Percentiles rank a stretch among this genome's conserved stretches.
Conservation (phyloP, 2,797 vertebrate genomes). For the Mus spretus region DNA sequence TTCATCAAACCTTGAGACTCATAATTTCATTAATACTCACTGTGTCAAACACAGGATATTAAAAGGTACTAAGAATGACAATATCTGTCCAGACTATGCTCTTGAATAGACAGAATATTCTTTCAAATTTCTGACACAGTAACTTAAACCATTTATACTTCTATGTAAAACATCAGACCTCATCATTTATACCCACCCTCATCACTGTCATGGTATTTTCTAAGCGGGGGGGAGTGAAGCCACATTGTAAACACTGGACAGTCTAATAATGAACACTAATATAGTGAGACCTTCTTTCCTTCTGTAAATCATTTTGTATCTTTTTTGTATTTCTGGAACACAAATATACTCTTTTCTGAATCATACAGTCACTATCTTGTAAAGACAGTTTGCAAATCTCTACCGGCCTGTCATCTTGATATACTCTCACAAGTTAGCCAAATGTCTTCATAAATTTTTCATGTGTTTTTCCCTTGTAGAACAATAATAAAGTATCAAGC, state of each 20-base stretch:
- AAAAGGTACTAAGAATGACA: background rate
- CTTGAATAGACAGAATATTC: background rate
- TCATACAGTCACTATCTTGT: background rate
- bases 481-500: background rate
- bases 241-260: background rate
- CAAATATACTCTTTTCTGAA: background rate
- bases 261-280: background rate
- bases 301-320: background rate
- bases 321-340: background rate
- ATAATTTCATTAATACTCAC: background rate
- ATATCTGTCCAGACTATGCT: background rate
- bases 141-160: background rate
- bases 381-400: background rate
- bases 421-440: background rate
- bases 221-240: fast-evolving
- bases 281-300: background rate
- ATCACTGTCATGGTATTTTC: background rate
- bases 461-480: background rate
- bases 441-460: background rate
- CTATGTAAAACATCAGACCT: background rate
- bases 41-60: background rate
- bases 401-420: background rate
- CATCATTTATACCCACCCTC: fast-evolving
- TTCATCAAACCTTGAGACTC: fast-evolving
- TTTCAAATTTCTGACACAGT: background rate